These are phyloP conservation scores for Clanis bilineata DNA, from an alignment of 2,888 invertebrate species.

Conservation along the genomic window DNA sequence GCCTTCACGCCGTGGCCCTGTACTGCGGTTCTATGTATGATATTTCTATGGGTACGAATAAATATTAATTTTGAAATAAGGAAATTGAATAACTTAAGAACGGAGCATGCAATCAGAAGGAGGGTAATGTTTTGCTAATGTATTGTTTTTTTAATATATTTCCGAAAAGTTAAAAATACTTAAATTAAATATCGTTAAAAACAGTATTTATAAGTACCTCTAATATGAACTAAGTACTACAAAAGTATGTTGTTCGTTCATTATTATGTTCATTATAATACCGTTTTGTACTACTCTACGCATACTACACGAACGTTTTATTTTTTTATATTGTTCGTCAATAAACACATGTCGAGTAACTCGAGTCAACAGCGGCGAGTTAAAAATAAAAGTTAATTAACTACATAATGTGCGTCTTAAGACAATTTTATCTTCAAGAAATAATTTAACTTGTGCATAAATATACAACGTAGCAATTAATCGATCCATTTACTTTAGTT, in stretches of 20 bases:
- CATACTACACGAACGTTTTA: slow-evolving; percentile 4
- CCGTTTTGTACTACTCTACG: not conserved
- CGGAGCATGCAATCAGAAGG: not conserved
- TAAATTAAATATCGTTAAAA: no score
- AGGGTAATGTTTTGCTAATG: no score
- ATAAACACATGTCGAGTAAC: slow-evolving; percentile 30
- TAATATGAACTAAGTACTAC: no score
- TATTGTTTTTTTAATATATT: no score
- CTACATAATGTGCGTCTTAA: slow-evolving; percentile 26
- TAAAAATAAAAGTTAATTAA: slow-evolving; percentile 54
- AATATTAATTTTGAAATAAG: not conserved
- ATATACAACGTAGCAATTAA: slow-evolving; percentile 25
- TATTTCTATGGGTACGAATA: no score
- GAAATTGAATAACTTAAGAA: not conserved
- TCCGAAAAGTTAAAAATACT: no score
- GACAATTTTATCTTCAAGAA: slow-evolving; percentile 35
- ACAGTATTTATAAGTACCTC: no score
- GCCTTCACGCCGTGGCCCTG: no score
- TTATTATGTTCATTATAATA: no score
- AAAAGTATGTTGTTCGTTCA: no score
- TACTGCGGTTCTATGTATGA: no score
- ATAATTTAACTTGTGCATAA: slow-evolving; percentile 45
- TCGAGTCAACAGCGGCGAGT: slow-evolving; percentile 39
- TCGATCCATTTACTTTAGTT: slow-evolving; percentile 30
- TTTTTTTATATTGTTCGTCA: slow-evolving; percentile 12